Conservation (phyloP, 2,113 vertebrate species). For the Jaculus jaculus region DNA sequence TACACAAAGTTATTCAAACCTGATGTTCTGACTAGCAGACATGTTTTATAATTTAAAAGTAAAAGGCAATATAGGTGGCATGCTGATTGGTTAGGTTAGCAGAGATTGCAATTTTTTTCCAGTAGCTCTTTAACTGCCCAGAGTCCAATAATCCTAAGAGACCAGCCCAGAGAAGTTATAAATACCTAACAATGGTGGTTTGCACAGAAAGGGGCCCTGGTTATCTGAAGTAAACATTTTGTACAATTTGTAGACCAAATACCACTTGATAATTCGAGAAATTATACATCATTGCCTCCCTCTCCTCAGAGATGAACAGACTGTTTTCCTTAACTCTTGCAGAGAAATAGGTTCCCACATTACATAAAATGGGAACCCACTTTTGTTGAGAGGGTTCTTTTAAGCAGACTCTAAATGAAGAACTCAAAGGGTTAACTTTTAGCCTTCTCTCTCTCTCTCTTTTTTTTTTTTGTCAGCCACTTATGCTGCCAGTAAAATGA, state of each 20-base stretch:
- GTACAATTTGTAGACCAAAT: conserved; percentile 29
- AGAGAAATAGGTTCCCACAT: conserved; percentile 31
- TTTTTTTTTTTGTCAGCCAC: not conserved
- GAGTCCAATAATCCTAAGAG: conserved; percentile 17
- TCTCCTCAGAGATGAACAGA: conserved; percentile 40
- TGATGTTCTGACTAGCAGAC: not conserved
- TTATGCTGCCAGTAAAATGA: conserved; percentile 41
- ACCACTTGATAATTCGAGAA: conserved; percentile 35
- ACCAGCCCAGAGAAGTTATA: conserved; percentile 20
- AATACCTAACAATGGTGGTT: not conserved
- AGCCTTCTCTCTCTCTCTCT: too few relatives aligned
- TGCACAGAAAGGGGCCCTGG: conserved; percentile 32
- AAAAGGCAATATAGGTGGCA: not conserved
- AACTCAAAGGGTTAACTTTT: conserved; percentile 10
- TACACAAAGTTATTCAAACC: not conserved
- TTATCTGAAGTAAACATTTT: conserved; percentile 54
- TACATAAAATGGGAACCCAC: not conserved
- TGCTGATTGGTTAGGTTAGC: not conserved
- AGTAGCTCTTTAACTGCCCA: not conserved
- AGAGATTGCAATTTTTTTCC: conserved; percentile 25
- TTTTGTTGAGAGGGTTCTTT: not conserved
- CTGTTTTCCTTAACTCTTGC: not conserved
- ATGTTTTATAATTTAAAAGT: conserved; percentile 44
- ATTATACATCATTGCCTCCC: not conserved
- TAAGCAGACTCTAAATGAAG: not conserved